These are phyloP conservation scores for Pteronotus mesoamericanus DNA, from an alignment of 2,797 vertebrate species.

Conservation along the genomic window DNA sequence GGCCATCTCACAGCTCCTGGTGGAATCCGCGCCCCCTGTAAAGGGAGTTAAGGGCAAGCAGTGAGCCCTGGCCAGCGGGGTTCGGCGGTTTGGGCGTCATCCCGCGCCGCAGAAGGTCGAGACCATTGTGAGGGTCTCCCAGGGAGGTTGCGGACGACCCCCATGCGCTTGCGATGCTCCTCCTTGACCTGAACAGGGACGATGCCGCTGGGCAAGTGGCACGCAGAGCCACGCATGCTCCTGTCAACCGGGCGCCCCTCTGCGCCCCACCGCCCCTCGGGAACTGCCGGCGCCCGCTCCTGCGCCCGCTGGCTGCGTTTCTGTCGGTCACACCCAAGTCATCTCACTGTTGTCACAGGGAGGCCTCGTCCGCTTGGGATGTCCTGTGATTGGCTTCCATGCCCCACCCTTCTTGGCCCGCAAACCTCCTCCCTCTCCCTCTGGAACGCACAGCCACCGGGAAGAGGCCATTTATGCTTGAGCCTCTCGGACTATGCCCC, in stretches of 20 bases:
- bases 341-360: neutral
- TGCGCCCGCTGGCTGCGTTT: neutral
- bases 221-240: fast-evolving
- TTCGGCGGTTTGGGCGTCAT: too few relatives aligned
- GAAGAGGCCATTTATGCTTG: neutral
- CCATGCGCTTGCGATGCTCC: neutral
- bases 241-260: neutral
- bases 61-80: neutral
- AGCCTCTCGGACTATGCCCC: neutral
- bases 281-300: neutral
- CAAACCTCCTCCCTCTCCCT: neutral
- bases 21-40: neutral
- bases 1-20: neutral
- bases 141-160: neutral
- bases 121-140: neutral
- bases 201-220: too few relatives aligned
- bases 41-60: neutral
- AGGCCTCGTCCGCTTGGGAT: neutral
- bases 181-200: neutral
- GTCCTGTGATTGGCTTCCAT: neutral
- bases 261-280: neutral
- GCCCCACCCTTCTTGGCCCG: neutral
- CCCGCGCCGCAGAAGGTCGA: too few relatives aligned
- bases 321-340: neutral
- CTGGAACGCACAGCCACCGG: neutral